Evolutionary conservation across 2,113 vertebrate species (phyloP).

Genomic region (Protobothrops mucrosquamatus): DNA sequence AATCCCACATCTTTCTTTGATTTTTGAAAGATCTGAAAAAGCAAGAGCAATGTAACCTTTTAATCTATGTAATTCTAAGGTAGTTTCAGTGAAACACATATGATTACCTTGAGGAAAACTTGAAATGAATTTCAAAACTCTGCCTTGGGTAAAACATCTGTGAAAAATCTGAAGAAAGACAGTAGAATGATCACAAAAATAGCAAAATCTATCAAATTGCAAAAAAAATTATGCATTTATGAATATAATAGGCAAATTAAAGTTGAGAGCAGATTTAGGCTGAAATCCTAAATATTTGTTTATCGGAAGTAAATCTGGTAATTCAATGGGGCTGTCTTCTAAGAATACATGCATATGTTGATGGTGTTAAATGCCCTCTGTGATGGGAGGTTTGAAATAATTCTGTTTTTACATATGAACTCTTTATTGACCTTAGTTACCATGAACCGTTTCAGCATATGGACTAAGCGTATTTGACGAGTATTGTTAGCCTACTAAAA

Average conservation of each 20-base stretch:
- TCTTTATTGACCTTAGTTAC: background rate
- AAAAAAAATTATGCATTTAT: background rate
- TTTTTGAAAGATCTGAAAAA: background rate
- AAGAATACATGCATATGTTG: background rate
- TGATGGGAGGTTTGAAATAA: background rate
- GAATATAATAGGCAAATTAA: background rate
- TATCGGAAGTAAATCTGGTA: background rate
- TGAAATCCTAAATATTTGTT: background rate
- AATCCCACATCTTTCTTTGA: background rate
- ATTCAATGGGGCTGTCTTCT: background rate
- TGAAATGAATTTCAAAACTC: background rate
- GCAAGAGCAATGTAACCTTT: background rate
- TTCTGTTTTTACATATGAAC: background rate
- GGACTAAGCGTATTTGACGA: background rate
- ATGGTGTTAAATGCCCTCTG: background rate
- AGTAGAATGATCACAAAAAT: background rate
- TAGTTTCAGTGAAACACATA: background rate
- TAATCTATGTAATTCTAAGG: background rate
- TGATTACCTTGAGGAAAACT: background rate
- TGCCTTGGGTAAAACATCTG: background rate
- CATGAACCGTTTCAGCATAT: background rate
- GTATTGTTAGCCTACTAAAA: background rate
- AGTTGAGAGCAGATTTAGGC: background rate
- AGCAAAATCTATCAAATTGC: background rate
- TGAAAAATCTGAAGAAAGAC: background rate